Conservation (phyloP, 1,140 invertebrate genomes). For the Hypsibius dujardini region DNA sequence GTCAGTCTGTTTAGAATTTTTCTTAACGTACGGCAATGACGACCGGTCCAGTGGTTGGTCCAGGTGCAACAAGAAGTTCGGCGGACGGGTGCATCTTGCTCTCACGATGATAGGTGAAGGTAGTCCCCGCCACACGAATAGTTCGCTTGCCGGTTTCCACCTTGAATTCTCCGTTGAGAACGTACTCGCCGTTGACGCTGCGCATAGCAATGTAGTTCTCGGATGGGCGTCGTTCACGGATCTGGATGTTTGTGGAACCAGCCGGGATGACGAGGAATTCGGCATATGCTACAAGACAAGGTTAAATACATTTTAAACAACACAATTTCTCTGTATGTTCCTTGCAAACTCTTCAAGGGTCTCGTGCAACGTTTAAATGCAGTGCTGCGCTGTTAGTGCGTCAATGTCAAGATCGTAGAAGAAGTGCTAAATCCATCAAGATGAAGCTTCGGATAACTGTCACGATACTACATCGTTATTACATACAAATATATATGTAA, state of each 20-base stretch:
- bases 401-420: too few species aligned
- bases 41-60: conserved; percentile 67
- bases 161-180: conserved; percentile 78
- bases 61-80: conserved; percentile 58
- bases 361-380: too few species aligned
- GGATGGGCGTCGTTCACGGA: conserved; percentile 56
- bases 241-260: conserved; percentile 77
- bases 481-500: too few species aligned
- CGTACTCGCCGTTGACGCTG: conserved; percentile 61
- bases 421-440: too few species aligned
- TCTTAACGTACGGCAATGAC: conserved; percentile 54
- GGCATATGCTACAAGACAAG: conserved; percentile 54
- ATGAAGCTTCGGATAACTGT: too few species aligned
- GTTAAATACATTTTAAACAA: background rate
- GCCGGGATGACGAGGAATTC: conserved; percentile 74
- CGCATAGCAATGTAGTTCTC: conserved; percentile 82
- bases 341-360: too few species aligned
- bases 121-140: conserved; percentile 49
- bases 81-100: conserved; percentile 52
- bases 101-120: conserved; percentile 62
- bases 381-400: too few species aligned
- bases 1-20: too few species aligned
- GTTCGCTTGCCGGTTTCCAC: conserved; percentile 47
- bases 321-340: background rate
- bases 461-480: too few species aligned